A percentile compares a stretch with the other conserved stretches of the same genome.
Conservation (phyloP, 1,140 invertebrate genomes). For the Drosophila orena region DNA sequence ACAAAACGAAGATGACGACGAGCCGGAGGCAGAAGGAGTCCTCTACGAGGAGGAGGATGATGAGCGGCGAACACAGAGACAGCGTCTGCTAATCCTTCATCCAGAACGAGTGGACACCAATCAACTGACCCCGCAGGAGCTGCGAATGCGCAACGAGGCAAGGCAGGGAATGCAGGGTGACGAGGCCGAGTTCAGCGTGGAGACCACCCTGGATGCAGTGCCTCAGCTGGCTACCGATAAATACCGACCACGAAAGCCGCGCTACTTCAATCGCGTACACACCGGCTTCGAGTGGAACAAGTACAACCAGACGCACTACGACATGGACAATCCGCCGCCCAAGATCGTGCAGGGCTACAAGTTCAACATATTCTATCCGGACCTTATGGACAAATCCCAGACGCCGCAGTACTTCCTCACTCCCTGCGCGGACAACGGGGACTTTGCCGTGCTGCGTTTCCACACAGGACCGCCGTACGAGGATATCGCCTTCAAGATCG, state of each 20-base stretch:
- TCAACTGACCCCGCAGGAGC: conserved; percentile 86
- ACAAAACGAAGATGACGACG: conserved; percentile 68
- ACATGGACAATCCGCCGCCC: conserved; percentile 99
- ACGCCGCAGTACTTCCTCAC: conserved; percentile 98
- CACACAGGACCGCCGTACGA: conserved; percentile 99
- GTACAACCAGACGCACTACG: conserved; percentile 99
- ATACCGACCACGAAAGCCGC: conserved; percentile 97
- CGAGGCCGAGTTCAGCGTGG: conserved; percentile 97
- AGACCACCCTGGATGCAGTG: conserved; percentile 93
- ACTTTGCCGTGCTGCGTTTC: conserved; percentile 98
- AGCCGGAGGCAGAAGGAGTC: conserved; percentile 93
- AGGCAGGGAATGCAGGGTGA: conserved; percentile 95
- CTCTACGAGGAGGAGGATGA: conserved; percentile 65
- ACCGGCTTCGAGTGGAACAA: conserved; percentile 99
- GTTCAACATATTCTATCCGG: conserved; percentile 99
- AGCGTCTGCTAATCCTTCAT: conserved; percentile 52
- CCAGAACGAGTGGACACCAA: conserved; percentile 49
- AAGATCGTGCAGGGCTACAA: conserved; percentile 99
- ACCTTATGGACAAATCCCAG: conserved; percentile 97
- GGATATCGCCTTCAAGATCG: conserved; percentile 99
- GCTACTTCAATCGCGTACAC: conserved; percentile 98
- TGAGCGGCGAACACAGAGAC: conserved; percentile 55
- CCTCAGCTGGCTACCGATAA: conserved; percentile 99
- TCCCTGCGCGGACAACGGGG: conserved; percentile 95
- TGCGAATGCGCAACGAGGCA: conserved; percentile 91